These are phyloP conservation scores for Eublepharis macularius DNA, from an alignment of 2,113 vertebrate species.

Conservation along the genomic window DNA sequence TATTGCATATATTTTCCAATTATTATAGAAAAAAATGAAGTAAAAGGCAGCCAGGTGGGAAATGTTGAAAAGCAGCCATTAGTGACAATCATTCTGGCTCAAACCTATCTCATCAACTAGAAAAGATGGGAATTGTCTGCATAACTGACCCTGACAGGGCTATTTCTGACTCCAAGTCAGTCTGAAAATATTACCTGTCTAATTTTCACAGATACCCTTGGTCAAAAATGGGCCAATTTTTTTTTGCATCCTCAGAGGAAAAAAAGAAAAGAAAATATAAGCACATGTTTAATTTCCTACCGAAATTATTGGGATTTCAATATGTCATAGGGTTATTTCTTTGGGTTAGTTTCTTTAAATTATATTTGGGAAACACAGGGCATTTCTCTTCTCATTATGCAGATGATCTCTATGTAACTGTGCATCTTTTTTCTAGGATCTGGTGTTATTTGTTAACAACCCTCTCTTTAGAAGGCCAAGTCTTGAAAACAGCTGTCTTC, in stretches of 20 bases:
- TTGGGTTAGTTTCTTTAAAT: background rate
- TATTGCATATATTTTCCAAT: background rate
- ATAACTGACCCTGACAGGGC: background rate
- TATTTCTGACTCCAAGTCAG: background rate
- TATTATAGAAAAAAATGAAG: background rate
- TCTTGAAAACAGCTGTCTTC: constrained; percentile 49
- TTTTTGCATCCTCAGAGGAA: too few relatives aligned
- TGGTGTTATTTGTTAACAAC: background rate
- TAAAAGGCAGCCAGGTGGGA: background rate
- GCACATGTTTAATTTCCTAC: background rate
- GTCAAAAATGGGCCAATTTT: background rate
- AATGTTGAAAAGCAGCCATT: background rate
- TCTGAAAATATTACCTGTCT: background rate
- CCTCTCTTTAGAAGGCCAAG: background rate
- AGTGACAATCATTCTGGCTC: background rate
- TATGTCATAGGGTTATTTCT: background rate
- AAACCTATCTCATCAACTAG: background rate
- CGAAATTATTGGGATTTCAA: background rate
- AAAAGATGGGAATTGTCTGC: background rate
- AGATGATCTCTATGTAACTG: background rate
- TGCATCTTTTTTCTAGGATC: background rate
- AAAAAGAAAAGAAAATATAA: background rate
- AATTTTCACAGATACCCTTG: background rate
- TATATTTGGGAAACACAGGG: background rate
- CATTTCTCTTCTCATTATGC: background rate